These are phyloP conservation scores for Carterocephalus palaemon DNA, from an alignment of 2,888 invertebrate genomes.

Conservation along the genomic window DNA sequence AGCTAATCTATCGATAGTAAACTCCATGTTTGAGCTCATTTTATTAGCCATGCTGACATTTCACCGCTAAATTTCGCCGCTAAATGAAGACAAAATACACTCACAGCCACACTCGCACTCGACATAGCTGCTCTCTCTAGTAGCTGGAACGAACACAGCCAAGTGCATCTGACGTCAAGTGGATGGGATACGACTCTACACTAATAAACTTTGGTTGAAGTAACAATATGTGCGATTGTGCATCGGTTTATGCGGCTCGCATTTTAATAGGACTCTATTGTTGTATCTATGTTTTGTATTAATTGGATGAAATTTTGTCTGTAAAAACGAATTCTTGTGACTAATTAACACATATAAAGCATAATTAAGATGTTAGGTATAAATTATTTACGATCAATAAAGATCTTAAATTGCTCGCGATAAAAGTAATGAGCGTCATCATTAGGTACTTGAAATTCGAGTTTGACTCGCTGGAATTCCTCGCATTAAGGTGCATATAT, in stretches of 20 bases:
- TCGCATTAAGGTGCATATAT: constrained; percentile 35
- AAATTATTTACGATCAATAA: constrained; percentile 1
- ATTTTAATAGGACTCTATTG: neutral
- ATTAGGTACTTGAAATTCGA: constrained; percentile 20
- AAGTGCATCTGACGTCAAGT: constrained; percentile 31
- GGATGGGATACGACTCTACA: constrained; percentile 20
- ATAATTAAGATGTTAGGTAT: too few relatives aligned
- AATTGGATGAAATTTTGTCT: too few relatives aligned
- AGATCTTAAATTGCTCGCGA: constrained; percentile 19
- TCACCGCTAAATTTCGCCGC: constrained; percentile 6
- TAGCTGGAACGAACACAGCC: constrained; percentile 27
- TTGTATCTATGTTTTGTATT: neutral
- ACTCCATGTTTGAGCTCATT: too few relatives aligned
- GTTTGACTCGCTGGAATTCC: constrained; percentile 26
- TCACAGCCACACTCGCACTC: constrained; percentile 1
- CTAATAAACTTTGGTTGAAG: constrained; percentile 7
- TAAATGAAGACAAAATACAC: constrained; percentile 4
- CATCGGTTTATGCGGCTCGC: constrained; percentile 24
- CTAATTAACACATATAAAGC: too few relatives aligned
- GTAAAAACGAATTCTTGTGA: too few relatives aligned
- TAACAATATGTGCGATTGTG: constrained; percentile 29
- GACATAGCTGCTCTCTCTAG: constrained; percentile 15
- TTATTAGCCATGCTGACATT: too few relatives aligned
- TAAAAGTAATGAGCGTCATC: constrained; percentile 27
- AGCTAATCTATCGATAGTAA: too few relatives aligned